Evolutionary conservation across 2,888 invertebrate species (phyloP).

Genomic region (Xestia c-nigrum): DNA sequence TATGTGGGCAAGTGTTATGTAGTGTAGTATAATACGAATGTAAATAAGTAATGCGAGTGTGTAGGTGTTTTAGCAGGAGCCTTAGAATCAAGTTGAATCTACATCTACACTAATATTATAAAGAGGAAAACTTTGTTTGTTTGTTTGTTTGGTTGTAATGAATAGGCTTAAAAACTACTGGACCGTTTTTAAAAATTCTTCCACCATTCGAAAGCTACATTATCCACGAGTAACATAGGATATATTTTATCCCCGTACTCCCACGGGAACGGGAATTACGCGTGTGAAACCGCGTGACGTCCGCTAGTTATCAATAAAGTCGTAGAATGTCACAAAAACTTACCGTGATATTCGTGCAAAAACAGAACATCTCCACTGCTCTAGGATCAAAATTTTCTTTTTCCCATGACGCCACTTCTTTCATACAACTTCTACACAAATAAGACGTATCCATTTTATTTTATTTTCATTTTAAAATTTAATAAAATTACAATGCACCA

Average conservation of each 20-base stretch:
- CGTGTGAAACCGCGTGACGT: too few relatives aligned
- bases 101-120: too few relatives aligned
- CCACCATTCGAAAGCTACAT: too few relatives aligned
- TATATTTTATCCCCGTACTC: too few relatives aligned
- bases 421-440: conserved; percentile 86
- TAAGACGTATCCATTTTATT: conserved; percentile 77
- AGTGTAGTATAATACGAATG: not conserved
- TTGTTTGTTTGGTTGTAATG: too few relatives aligned
- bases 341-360: conserved; percentile 84
- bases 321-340: not conserved
- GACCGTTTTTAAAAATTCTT: too few relatives aligned
- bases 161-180: too few relatives aligned
- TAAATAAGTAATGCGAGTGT: not conserved
- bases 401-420: conserved; percentile 83
- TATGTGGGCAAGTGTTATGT: not conserved
- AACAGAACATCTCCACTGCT: conserved; percentile 83
- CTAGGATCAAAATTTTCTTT: conserved; percentile 76
- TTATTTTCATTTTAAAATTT: conserved; percentile 12
- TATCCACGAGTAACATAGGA: too few relatives aligned
- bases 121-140: too few relatives aligned
- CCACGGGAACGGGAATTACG: too few relatives aligned
- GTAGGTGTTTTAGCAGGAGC: not conserved
- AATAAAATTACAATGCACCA: not conserved
- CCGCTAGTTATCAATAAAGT: too few relatives aligned
- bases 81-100: too few relatives aligned